A percentile compares a stretch with the other conserved stretches of the same genome.
Conservation (phyloP, 1,140 invertebrate genomes). For the Drosophila punjabiensis region DNA sequence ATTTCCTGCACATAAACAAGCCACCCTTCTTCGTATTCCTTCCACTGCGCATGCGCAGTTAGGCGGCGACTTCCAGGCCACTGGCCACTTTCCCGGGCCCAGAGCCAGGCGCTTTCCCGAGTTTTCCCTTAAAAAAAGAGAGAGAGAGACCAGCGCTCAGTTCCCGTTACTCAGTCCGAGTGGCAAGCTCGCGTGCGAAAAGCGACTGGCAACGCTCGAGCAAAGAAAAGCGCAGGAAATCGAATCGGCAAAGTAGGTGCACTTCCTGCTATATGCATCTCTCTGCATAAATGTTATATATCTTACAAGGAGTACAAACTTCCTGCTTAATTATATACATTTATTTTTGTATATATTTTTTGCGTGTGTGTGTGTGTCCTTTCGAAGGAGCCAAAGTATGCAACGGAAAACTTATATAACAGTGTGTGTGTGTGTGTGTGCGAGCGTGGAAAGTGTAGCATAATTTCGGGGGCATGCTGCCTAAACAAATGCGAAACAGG, state of each 20-base stretch:
- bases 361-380: slow-evolving; percentile 19
- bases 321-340: background rate
- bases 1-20: slow-evolving; percentile 81
- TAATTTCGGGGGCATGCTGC: slow-evolving; percentile 69
- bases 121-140: slow-evolving; percentile 15
- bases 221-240: slow-evolving; percentile 45
- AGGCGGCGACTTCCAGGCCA: slow-evolving; percentile 1
- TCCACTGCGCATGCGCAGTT: slow-evolving; percentile 38
- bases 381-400: slow-evolving; percentile 37
- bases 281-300: slow-evolving; percentile 5
- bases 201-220: slow-evolving; percentile 70
- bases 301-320: too few species aligned
- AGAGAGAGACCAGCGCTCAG: slow-evolving; percentile 17
- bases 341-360: slow-evolving; percentile 18
- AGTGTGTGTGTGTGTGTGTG: slow-evolving; percentile 57
- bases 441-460: slow-evolving; percentile 68
- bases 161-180: slow-evolving; percentile 70
- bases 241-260: slow-evolving; percentile 50
- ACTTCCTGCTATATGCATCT: background rate
- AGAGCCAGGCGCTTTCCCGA: slow-evolving; percentile 24
- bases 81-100: slow-evolving; percentile 35
- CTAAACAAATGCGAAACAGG: slow-evolving; percentile 62
- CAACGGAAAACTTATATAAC: slow-evolving; percentile 73
- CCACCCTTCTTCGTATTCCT: slow-evolving; percentile 1
- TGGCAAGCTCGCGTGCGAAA: slow-evolving; percentile 69